Evolutionary conservation across 2,888 invertebrate genomes (phyloP).

Genomic region (Euspilapteryx auroguttella): DNA sequence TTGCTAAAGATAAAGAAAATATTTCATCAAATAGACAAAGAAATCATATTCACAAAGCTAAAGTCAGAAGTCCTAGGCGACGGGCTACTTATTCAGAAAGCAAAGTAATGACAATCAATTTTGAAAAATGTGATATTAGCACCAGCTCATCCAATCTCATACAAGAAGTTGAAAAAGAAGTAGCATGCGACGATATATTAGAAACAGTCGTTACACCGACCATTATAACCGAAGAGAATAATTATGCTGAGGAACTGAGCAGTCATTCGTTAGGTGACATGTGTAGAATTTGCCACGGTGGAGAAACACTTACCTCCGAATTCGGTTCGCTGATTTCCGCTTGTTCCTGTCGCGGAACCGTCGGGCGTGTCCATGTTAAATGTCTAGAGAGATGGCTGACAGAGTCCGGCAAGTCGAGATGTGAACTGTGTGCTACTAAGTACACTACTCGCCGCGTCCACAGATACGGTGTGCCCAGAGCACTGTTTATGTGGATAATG

Average conservation of each 20-base stretch:
- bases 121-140: too few species aligned
- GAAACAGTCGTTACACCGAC: too few species aligned
- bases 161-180: too few species aligned
- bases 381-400: conserved; percentile 79
- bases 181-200: too few species aligned
- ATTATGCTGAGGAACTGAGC: too few species aligned
- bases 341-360: conserved; percentile 63
- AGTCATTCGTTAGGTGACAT: too few species aligned
- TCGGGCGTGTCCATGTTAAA: conserved; percentile 71
- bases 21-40: too few species aligned
- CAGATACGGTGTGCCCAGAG: conserved; percentile 56
- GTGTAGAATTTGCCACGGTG: conserved; percentile 52
- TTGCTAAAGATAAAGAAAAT: too few species aligned
- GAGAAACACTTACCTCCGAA: conserved; percentile 24
- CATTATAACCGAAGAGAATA: too few species aligned
- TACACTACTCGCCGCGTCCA: conserved; percentile 68
- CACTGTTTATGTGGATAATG: conserved; percentile 64
- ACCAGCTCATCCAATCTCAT: too few species aligned
- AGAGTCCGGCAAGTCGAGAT: conserved; percentile 69
- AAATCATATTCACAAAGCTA: conserved; percentile 34
- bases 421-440: conserved; percentile 72
- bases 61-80: conserved; percentile 39
- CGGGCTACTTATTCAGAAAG: too few species aligned
- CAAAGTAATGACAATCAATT: too few species aligned
- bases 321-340: conserved; percentile 39